Base-by-base conservation (phyloP, 2,113 vertebrate species). In the Tinamus guttatus region DNA sequence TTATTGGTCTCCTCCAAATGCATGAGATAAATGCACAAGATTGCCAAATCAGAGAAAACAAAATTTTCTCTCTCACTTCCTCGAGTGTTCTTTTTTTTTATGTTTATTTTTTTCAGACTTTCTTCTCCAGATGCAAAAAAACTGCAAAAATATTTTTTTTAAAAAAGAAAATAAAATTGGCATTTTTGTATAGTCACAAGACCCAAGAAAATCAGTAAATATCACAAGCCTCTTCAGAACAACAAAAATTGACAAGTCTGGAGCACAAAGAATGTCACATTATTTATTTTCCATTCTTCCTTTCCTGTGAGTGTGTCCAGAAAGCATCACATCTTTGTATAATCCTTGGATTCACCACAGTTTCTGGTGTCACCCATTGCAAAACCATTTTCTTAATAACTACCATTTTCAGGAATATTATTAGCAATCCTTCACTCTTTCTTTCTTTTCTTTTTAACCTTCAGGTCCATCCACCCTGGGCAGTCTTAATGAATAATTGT, bases 231-330 rank as follows among this genome's bases (percentile, higher is more conserved):
- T 92, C 79, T 60, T 45, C 81, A 90, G 85, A 90, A 20, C n/a
- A 83, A 41, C 36, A 85, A 81, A 75, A 73, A 34, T 83, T 94
- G 84, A 36, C 74, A 89, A 36, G 74, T 65, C 62, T 73, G 32
- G 36, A 77, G n/a, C 54, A 70, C 54, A 85, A 84, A 65, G 77
- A 30, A 20, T 80, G 36, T 62, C 84, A 78, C 28, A 6, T 75
- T 86, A 78, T 89, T 92, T 89, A 60, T 96, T 94, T 87, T 85
- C 54, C 81, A 51, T 82, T 92, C 65, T 62, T 94, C 87, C 52
- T 32, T 94, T 89, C 87, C 38, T 65, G 36, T 89, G n/a, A 20
- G 13, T 59, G 22, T 73, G 34, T 91, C 58, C 91, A 76, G 75
- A 95, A 91, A 80, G 45, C 70, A 80, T 14, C 40, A 74, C 36